A percentile compares a stretch with the other conserved stretches of the same genome.
Conservation (phyloP, 2,888 invertebrate species). For the Lymantria dispar region DNA sequence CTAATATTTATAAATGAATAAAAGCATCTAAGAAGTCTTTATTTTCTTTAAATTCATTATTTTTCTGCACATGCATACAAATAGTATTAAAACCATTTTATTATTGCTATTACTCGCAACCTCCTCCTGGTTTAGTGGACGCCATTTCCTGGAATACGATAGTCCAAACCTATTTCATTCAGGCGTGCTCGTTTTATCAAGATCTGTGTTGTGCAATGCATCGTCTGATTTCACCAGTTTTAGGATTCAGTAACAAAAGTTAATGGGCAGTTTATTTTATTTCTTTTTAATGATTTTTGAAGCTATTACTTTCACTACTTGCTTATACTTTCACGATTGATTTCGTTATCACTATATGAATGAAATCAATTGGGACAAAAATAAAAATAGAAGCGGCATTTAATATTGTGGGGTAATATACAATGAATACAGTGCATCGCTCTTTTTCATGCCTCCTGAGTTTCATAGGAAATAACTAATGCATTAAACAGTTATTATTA, state of each 20-base stretch:
- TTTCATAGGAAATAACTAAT: too few species aligned
- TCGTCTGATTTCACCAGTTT: conserved; percentile 4
- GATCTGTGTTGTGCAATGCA: conserved; percentile 7
- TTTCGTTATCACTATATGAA: neutral
- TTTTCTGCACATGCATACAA: conserved; percentile 1
- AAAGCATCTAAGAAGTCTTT: too few species aligned
- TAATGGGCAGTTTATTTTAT: neutral
- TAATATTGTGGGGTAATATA: too few species aligned
- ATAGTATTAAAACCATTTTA: conserved; percentile 13
- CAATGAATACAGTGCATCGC: too few species aligned
- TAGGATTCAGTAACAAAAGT: neutral
- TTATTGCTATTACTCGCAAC: conserved; percentile 20
- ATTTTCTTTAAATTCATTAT: neutral
- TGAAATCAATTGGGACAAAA: too few species aligned
- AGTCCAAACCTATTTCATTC: conserved; percentile 16
- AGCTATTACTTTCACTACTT: too few species aligned
- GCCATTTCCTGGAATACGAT: conserved; percentile 12
- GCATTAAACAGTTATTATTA: too few species aligned
- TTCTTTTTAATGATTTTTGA: neutral
- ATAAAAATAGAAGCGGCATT: too few species aligned
- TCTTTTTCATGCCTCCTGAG: too few species aligned
- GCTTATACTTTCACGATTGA: too few species aligned
- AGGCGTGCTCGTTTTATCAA: conserved; percentile 9
- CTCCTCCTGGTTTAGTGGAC: conserved; percentile 8
- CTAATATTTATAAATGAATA: too few species aligned